Percentiles rank a stretch among this genome's conserved stretches.
These are phyloP conservation scores for Acipenser oxyrinchus DNA, from an alignment of 2,797 vertebrate genomes.

Conservation along the genomic window DNA sequence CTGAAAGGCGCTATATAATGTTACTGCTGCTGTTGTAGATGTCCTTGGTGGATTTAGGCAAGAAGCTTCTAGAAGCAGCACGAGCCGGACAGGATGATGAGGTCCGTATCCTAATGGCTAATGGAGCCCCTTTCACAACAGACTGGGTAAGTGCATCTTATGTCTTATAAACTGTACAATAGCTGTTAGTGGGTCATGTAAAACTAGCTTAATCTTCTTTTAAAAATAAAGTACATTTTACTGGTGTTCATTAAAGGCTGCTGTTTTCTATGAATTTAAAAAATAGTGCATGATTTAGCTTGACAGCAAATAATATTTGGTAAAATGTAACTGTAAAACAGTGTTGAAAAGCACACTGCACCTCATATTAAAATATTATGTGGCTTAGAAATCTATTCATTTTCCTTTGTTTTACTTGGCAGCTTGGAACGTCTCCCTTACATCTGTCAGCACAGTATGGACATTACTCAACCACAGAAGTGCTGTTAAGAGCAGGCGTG, in stretches of 20 bases:
- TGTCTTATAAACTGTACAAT: background rate
- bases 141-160: slow-evolving; percentile 65
- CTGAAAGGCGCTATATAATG: no score
- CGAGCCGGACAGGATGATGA: slow-evolving; percentile 79
- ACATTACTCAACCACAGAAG: slow-evolving; percentile 79
- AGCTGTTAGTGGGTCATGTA: no score
- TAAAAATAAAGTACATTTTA: no score
- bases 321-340: no score
- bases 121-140: slow-evolving; percentile 81
- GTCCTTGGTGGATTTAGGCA: slow-evolving; percentile 85
- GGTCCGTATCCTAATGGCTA: slow-evolving; percentile 78
- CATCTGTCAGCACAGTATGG: slow-evolving; percentile 78
- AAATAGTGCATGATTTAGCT: no score
- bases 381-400: no score
- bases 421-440: slow-evolving; percentile 79
- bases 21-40: slow-evolving; percentile 46
- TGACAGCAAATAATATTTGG: no score
- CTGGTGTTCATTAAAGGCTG: no score
- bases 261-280: no score
- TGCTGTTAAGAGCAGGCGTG: slow-evolving; percentile 73
- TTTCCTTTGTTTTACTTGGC: slow-evolving; percentile 9
- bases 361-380: no score
- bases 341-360: no score
- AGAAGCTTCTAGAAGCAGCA: slow-evolving; percentile 81
- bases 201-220: no score